These are phyloP conservation scores for Rhineura floridana DNA, from an alignment of 2,113 vertebrate species.

Conservation along the genomic window DNA sequence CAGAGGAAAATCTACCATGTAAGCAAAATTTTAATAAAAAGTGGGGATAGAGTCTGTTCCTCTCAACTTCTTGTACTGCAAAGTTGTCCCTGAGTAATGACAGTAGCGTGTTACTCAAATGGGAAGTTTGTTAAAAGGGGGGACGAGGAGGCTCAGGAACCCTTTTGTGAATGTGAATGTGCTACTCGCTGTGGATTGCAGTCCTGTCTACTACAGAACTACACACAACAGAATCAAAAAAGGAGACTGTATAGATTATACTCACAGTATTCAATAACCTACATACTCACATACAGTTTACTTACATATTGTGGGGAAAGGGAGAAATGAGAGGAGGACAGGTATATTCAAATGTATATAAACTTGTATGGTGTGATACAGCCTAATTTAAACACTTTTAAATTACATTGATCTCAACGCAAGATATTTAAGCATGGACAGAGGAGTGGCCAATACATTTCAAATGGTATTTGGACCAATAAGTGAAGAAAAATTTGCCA, in stretches of 20 bases:
- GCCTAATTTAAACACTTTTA: neutral
- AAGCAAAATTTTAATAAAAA: no score
- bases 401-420: neutral
- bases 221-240: no score
- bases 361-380: neutral
- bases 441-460: neutral
- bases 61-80: no score
- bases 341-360: neutral
- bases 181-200: no score
- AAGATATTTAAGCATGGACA: neutral
- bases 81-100: no score
- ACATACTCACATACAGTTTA: neutral
- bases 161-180: neutral
- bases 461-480: neutral
- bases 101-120: no score
- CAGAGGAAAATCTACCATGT: no score
- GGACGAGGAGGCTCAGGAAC: neutral
- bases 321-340: neutral
- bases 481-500: neutral
- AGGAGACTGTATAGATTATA: neutral
- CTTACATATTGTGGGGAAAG: neutral
- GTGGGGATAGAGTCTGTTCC: no score
- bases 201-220: no score
- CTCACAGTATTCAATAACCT: neutral
- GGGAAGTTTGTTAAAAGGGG: no score